These are phyloP conservation scores for Burhinus bistriatus DNA, from an alignment of 2,113 vertebrate species.

Conservation along the genomic window DNA sequence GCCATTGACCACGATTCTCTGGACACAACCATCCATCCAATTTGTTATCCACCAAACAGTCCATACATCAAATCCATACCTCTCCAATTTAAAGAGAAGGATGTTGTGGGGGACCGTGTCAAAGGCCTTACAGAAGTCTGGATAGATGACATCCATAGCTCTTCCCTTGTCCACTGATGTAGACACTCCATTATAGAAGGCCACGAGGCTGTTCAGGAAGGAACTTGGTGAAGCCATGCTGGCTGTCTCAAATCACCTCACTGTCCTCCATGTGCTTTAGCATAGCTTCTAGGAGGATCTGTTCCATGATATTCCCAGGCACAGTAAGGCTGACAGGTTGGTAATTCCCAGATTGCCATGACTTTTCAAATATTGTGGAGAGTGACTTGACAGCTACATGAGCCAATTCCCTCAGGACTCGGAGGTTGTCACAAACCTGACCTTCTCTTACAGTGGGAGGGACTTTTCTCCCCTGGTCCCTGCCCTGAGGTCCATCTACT, in stretches of 20 bases:
- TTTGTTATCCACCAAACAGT: background rate
- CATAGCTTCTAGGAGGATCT: background rate
- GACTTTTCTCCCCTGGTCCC: background rate
- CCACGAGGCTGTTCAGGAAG: background rate
- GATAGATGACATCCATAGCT: background rate
- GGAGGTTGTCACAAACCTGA: fast-evolving
- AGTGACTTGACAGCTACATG: background rate
- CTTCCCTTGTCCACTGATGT: background rate
- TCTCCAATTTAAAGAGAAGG: background rate
- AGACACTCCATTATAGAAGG: background rate
- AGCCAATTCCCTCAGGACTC: background rate
- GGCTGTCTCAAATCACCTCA: background rate
- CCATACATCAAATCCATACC: background rate
- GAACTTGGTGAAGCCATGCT: background rate
- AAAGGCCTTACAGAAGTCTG: background rate
- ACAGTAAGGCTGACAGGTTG: background rate
- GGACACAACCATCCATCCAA: background rate
- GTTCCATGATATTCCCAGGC: background rate
- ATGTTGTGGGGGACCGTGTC: too few relatives aligned
- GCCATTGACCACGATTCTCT: background rate
- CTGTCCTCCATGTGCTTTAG: background rate
- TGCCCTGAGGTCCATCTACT: background rate
- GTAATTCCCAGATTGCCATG: background rate
- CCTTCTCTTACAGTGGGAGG: background rate
- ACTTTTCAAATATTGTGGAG: background rate